Base-by-base conservation (phyloP, 2,888 invertebrate species). In the Hirtodrosophila trivittata region DNA sequence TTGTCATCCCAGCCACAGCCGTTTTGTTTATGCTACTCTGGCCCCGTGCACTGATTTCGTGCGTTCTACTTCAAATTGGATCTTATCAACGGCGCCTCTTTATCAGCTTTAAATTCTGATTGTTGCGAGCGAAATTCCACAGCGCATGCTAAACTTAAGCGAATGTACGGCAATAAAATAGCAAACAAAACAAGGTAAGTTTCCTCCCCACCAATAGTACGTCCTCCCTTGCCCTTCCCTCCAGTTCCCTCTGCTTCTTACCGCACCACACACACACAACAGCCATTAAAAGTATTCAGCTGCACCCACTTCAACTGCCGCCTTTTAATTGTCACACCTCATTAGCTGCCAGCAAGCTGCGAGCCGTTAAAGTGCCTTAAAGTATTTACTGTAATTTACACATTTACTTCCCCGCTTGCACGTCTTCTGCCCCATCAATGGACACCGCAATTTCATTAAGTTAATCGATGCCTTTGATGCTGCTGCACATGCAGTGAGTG, bases 291-390 rank as follows among this genome's bases (percentile, higher is more conserved):
- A n/a, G 8, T 12, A 49, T 28, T 54, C 45, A 46, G 70, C 54
- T 69, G 68, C 57, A 41, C 66, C 41, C 63, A 63, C n/a, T 59
- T 52, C 32, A 41, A 45, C 45, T 56, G 56, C 28, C 32, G 38
- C 41, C 46, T 60, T 73, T 72, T 75, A 69, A 80, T 82, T 81
- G 86, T 81, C 78, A 66, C 81, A 85, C 73, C 75, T 85, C 86
- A 75, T 82, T 82, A 75, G 75, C 62, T 56, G 51, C 41, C 55
- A 28, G 46, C 50, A 28, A 28, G 9, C 49, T 35, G 28, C 26
- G 14, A 12, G 9, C 7, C 72, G 66, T 66, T 62, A 63, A 84
- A 68, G 72, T 83, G 83, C 66, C 68, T 77, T 66, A 75, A 69
- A 63, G 75, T 65, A 74, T 70, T 86, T 82, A 65, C 47, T 57